Percentiles rank a stretch among this genome's conserved stretches.
Conservation (phyloP, 2,113 vertebrate species). For the Ictalurus punctatus region DNA sequence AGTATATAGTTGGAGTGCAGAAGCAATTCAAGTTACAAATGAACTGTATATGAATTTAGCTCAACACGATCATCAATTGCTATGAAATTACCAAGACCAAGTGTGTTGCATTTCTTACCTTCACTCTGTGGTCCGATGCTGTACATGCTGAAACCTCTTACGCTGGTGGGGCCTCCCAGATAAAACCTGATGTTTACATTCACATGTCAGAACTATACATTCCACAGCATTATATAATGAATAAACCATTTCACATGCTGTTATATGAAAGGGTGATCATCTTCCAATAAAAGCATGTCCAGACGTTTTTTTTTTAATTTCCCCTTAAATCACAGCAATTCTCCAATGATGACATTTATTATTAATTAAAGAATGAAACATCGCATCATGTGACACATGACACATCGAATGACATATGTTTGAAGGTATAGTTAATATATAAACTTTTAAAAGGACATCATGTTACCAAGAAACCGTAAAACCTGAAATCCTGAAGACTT, state of each 20-base stretch:
- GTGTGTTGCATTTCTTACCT: slow-evolving; percentile 72
- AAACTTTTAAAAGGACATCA: neutral
- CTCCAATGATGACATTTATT: neutral
- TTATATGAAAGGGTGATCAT: neutral
- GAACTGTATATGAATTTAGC: neutral
- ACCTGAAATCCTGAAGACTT: neutral
- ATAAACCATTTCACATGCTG: neutral
- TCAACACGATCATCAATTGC: neutral
- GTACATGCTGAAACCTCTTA: slow-evolving; percentile 99
- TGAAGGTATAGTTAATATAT: too few species aligned
- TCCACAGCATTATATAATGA: neutral
- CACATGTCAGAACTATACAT: neutral
- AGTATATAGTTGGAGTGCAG: neutral
- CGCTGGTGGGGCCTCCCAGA: slow-evolving; percentile 92
- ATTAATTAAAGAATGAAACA: neutral
- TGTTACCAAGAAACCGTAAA: neutral
- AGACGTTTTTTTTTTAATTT: neutral
- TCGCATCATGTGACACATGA: too few species aligned
- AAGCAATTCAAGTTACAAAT: neutral
- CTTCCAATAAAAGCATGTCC: neutral
- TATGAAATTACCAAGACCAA: too few species aligned
- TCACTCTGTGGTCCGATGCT: slow-evolving; percentile 97
- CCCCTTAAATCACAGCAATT: neutral
- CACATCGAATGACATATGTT: too few species aligned
- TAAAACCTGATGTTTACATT: slow-evolving; percentile 82